Evolutionary conservation across 92 coral and sea anemone species (phyloP).

Genomic region (Parazoanthus darwini): DNA sequence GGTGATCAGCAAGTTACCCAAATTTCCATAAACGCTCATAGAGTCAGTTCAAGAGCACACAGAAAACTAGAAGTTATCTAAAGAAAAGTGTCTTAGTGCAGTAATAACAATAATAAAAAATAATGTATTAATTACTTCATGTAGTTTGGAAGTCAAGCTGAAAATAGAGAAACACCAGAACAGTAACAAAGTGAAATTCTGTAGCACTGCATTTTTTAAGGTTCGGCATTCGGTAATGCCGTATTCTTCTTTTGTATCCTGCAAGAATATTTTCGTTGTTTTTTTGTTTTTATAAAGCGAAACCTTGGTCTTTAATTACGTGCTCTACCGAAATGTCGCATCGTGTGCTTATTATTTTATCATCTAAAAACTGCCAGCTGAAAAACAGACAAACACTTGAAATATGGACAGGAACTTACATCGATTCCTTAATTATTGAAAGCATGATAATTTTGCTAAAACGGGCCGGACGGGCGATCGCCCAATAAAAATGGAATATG

Average conservation of each 20-base stretch:
- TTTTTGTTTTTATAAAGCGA: not conserved
- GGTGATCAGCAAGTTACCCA: not conserved
- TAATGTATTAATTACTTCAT: not conserved
- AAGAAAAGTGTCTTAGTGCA: not conserved
- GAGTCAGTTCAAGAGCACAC: not conserved
- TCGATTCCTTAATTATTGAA: not conserved
- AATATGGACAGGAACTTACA: not conserved
- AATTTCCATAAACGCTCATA: not conserved
- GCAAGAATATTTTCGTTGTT: not conserved
- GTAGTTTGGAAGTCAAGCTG: not conserved
- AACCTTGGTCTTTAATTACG: not conserved
- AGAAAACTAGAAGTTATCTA: not conserved
- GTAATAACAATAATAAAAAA: no score
- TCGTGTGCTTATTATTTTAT: not conserved
- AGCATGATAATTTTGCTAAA: not conserved
- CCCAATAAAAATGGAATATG: not conserved
- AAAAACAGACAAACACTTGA: not conserved
- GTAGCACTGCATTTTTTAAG: not conserved
- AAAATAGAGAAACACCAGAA: not conserved
- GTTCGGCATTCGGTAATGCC: not conserved
- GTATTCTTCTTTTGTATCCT: not conserved
- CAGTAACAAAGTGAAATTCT: no score
- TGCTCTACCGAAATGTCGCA: not conserved
- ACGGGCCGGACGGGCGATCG: not conserved
- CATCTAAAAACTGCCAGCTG: slow-evolving; percentile 5